These are phyloP conservation scores for Pristionchus mayeri DNA, from an alignment of 2,888 invertebrate species.

Conservation along the genomic window DNA sequence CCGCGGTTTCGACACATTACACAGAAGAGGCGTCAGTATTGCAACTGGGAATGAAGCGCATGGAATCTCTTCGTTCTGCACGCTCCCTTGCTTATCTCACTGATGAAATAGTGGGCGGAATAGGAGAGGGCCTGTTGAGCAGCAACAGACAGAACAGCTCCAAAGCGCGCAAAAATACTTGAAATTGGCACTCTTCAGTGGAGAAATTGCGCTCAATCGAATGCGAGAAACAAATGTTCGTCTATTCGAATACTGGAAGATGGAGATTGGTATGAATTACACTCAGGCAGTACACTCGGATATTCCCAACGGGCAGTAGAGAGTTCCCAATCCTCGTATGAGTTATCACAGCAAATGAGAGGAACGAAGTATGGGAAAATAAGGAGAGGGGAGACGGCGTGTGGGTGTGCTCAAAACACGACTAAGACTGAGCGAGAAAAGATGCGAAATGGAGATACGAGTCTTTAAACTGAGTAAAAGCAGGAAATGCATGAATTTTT, in stretches of 20 bases:
- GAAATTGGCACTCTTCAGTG: neutral
- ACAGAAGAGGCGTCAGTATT: neutral
- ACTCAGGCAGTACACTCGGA: too few relatives aligned
- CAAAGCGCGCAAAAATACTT: neutral
- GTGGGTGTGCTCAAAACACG: conserved; percentile 1
- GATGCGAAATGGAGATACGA: neutral
- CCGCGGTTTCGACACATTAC: neutral
- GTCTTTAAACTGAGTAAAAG: too few relatives aligned
- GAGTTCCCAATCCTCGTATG: too few relatives aligned
- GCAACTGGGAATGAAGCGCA: neutral
- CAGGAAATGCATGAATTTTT: neutral
- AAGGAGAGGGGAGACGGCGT: neutral
- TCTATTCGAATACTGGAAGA: neutral
- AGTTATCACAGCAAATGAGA: too few relatives aligned
- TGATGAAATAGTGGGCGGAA: too few relatives aligned
- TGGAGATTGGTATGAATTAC: too few relatives aligned
- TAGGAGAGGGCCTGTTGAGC: too few relatives aligned
- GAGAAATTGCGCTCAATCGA: neutral
- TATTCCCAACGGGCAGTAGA: too few relatives aligned
- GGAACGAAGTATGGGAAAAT: neutral
- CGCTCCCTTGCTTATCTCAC: too few relatives aligned
- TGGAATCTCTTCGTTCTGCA: neutral
- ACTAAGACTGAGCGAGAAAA: conserved; percentile 20
- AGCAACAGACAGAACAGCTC: neutral
- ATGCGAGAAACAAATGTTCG: neutral